phyloP scores from a whole-genome alignment of 2,797 vertebrate genomes.

The Pipistrellus pygmaeus region DNA sequence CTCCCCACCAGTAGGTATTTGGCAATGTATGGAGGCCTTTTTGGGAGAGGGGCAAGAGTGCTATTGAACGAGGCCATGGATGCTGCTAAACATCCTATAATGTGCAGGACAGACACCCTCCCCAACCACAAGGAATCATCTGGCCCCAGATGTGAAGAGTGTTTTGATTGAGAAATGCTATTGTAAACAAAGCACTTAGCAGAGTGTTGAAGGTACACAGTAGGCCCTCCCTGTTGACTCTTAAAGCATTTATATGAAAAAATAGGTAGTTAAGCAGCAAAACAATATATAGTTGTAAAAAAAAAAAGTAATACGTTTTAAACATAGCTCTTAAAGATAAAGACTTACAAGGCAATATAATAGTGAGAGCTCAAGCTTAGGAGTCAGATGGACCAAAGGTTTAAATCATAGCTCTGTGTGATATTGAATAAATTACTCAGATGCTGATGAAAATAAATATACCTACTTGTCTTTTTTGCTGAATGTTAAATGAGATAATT shows the following conservation, averaged over 20 bases:
- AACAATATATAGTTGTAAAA: slow-evolving; percentile 14
- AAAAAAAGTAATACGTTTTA: slow-evolving; percentile 2
- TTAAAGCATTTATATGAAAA: not conserved
- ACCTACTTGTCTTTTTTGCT: not conserved
- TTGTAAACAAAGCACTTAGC: not conserved
- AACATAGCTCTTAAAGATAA: slow-evolving; percentile 33
- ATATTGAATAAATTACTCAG: not conserved
- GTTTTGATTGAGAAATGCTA: not conserved
- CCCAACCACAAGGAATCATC: not conserved
- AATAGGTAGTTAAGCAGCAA: not conserved
- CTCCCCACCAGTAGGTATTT: not conserved
- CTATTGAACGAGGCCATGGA: not conserved
- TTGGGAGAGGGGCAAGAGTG: accelerated
- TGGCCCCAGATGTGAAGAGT: not conserved
- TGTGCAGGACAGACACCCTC: not conserved
- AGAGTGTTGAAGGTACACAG: not conserved
- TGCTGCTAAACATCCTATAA: not conserved
- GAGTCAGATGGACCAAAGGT: not conserved
- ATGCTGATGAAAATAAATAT: slow-evolving; percentile 9
- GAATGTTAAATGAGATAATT: slow-evolving; percentile 14
- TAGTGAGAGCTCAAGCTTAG: not conserved
- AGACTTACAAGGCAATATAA: not conserved
- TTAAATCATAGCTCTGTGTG: not conserved
- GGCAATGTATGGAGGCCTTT: not conserved
- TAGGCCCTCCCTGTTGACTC: not conserved